Conservation (phyloP, 1,140 invertebrate genomes). For the Drosophila rufa region DNA sequence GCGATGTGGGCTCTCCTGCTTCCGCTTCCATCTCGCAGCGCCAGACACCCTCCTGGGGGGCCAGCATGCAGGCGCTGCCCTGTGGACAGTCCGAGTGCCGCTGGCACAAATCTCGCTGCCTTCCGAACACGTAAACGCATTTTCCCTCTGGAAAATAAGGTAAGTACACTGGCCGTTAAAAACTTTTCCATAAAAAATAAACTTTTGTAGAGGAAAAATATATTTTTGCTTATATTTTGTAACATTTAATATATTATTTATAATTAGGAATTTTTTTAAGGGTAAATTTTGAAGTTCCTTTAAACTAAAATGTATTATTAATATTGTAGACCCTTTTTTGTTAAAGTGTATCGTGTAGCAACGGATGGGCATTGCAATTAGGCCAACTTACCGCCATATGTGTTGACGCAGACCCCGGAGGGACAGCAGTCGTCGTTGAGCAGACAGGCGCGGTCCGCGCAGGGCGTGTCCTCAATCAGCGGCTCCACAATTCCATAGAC, state of each 20-base stretch:
- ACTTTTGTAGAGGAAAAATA: too few species aligned
- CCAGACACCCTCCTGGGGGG: constrained; percentile 88
- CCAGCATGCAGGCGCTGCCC: constrained; percentile 89
- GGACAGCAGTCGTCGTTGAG: constrained; percentile 92
- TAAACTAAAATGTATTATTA: too few species aligned
- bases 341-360: too few species aligned
- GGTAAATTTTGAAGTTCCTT: too few species aligned
- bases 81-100: constrained; percentile 91
- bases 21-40: constrained; percentile 88
- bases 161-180: too few species aligned
- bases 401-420: constrained; percentile 90
- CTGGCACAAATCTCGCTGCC: constrained; percentile 91
- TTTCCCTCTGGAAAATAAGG: constrained; percentile 86
- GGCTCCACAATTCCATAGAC: constrained; percentile 86
- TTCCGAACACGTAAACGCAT: constrained; percentile 90
- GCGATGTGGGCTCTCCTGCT: constrained; percentile 14
- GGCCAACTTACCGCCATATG: constrained; percentile 88
- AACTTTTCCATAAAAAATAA: too few species aligned
- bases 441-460: constrained; percentile 88
- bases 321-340: neutral
- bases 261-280: too few species aligned
- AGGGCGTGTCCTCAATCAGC: constrained; percentile 87
- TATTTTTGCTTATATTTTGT: too few species aligned
- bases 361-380: neutral
- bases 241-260: too few species aligned